A percentile compares a stretch with the other conserved stretches of the same genome.
These are phyloP conservation scores for Aldrovandia affinis DNA, from an alignment of 2,797 vertebrate species.

Conservation along the genomic window DNA sequence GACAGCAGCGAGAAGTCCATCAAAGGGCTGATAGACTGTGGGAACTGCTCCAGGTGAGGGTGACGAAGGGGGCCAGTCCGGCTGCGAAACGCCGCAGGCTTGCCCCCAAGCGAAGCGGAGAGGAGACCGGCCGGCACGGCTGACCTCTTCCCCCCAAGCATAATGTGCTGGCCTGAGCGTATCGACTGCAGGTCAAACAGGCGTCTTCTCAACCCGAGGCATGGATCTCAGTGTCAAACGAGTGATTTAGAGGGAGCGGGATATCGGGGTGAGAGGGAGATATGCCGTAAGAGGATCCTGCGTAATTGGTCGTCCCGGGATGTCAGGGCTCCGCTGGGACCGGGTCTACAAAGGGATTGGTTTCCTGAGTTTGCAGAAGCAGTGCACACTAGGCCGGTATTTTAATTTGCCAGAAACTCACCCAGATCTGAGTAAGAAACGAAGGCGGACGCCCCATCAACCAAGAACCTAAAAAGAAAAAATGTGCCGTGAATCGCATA, in stretches of 20 bases:
- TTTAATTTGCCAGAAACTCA: slow-evolving; percentile 19
- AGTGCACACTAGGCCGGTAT: slow-evolving; percentile 39
- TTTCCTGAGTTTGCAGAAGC: slow-evolving; percentile 57
- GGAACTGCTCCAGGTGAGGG: slow-evolving; percentile 93
- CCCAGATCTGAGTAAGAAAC: not conserved
- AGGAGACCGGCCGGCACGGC: not conserved
- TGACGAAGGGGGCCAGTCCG: no score
- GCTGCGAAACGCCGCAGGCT: no score
- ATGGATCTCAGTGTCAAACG: slow-evolving; percentile 21
- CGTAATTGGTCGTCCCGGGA: slow-evolving; percentile 50
- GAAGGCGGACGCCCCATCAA: slow-evolving; percentile 23
- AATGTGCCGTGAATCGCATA: not conserved
- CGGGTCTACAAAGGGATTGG: slow-evolving; percentile 41
- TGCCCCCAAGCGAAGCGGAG: not conserved
- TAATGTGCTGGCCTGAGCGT: not conserved
- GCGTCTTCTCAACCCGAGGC: not conserved
- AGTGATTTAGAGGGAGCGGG: slow-evolving; percentile 26
- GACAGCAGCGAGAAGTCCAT: slow-evolving; percentile 91
- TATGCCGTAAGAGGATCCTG: slow-evolving; percentile 38
- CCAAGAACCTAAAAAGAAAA: slow-evolving; percentile 13
- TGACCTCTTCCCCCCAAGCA: not conserved
- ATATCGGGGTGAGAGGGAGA: slow-evolving; percentile 20
- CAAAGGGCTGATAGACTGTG: slow-evolving; percentile 90
- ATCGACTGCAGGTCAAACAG: not conserved
- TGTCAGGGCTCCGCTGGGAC: slow-evolving; percentile 56